Percentiles rank a stretch among this genome's conserved stretches.
Evolutionary conservation across 2,797 vertebrate genomes (phyloP).

Genomic region (Gambusia yucatana): DNA sequence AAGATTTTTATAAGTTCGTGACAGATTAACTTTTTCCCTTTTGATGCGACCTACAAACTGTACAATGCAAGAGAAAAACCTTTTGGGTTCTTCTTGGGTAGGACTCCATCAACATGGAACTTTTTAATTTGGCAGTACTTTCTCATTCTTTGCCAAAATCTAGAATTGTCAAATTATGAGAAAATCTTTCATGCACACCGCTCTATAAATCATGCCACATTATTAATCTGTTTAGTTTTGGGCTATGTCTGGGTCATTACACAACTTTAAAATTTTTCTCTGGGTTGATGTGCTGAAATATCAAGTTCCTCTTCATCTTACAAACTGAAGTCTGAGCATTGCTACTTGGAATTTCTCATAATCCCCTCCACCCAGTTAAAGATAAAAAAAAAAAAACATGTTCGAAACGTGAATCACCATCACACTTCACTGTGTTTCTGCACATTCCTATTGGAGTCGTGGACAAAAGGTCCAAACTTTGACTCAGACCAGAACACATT

Average conservation of each 20-base stretch:
- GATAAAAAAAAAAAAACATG: too few relatives aligned
- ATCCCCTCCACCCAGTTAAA: too few relatives aligned
- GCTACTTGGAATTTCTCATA: too few relatives aligned
- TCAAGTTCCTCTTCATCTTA: neutral
- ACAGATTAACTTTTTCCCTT: neutral
- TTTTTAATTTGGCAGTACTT: neutral
- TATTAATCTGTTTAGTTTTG: neutral
- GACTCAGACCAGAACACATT: too few relatives aligned
- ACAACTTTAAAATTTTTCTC: neutral
- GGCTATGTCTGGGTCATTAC: neutral
- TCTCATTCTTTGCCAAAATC: neutral
- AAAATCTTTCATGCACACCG: neutral
- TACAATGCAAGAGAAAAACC: neutral
- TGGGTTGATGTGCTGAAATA: neutral
- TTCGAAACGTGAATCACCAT: too few relatives aligned
- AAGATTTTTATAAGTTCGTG: neutral
- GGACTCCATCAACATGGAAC: neutral
- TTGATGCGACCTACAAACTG: neutral
- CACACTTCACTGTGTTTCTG: too few relatives aligned
- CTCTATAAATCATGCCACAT: neutral
- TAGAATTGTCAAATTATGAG: neutral
- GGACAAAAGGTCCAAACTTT: too few relatives aligned
- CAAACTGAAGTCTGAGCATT: neutral
- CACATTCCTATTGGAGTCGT: too few relatives aligned
- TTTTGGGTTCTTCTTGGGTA: neutral